Base-by-base conservation (phyloP, 2,113 vertebrate species). In the Tretioscincus oriximinensis region DNA sequence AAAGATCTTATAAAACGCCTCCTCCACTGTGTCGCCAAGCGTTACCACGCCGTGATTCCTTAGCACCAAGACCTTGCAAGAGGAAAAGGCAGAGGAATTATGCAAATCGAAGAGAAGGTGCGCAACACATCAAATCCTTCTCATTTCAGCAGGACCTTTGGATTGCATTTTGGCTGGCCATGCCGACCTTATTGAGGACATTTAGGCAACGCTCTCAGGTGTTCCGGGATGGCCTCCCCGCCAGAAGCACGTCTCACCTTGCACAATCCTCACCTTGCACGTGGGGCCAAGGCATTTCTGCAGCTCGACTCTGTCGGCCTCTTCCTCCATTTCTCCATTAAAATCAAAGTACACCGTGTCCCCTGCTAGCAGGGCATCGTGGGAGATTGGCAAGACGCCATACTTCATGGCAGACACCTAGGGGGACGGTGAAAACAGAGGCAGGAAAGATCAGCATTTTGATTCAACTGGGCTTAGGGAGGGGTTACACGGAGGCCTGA, bases 381-480 rank as follows among this genome's bases (percentile, higher is more conserved):
- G 98, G 90, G 98, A 99, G 78, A 99, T 94, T 1, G 97, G 97
- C 84, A 99, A 92, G 67, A 99, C 92, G 68, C 98, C 98, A 0
- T 96, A 96, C 89, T 97, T 99, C 98, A 99, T 99, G 60, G 97
- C 96, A 0, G 98, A 99, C 64, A 99, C 97, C 98, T 99, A 83
- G 0, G 0, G n/a, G 10, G 64, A 1, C 22, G 29, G 68, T 0
- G 41, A 81, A 26, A 1, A 49, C 14, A 29, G 49, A n/a, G 29
- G 41, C 7, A 3, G 9, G 75, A n/a, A 31, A 49, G 49, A 1
- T 67, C 26, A 51, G 45, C 21, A 20, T 64, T 35, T 11, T 22
- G 10, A 20, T 47, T 5, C 54, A 41, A 4, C 35, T 41, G 35
- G 35, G 35, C 35, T 41, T 41, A 41, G 35, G 35, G 35, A n/a